Base-by-base conservation (phyloP, 1,140 invertebrate species). In the Drosophila guanche region DNA sequence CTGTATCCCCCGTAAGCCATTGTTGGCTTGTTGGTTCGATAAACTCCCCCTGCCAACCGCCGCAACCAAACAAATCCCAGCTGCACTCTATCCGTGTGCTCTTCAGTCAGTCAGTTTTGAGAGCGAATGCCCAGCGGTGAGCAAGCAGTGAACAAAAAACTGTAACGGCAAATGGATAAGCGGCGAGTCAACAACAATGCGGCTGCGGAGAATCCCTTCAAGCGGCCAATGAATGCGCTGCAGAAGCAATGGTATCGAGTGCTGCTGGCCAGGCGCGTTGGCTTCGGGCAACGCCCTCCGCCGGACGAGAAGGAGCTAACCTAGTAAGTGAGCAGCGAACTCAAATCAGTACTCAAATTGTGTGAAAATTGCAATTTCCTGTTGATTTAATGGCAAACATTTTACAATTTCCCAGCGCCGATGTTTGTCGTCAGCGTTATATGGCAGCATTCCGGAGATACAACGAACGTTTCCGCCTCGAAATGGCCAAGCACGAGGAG, bases 241-340 rank as follows among this genome's bases (percentile, higher is more conserved):
- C 90, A 90, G 62, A 90, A 90, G 68, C 90, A 90, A 61, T 90
- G 90, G 90, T 90, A 90, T 70, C 90, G 89, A 25, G 79, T 90
- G 12, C 68, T 90, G 0, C 58, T 90, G 5, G 90, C 90, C 50
- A 54, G 90, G 16, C 66, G 86, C 47, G 86, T 90, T 61, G 89
- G 89, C 54, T 81, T 79, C 73, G 83, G 79, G 68, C 76, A 71
- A 60, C 62, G 67, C 52, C 68, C 77, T 46, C 56, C 66, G 12
- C 62, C 54, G 63, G 80, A 80, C 22, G 76, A 88, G 42, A 76
- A 67, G 77, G 77, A 80, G 56, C 65, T 76, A 67, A 80, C 74
- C 42, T 89, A 90, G 89, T 89, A 78, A 89, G 73, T 78, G 45
- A 62, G 37, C 56, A 54, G 55, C 29, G 20, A 23, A 47, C 29